Base-by-base conservation (phyloP, 2,888 invertebrate genomes). In the Leptothorax acervorum region DNA sequence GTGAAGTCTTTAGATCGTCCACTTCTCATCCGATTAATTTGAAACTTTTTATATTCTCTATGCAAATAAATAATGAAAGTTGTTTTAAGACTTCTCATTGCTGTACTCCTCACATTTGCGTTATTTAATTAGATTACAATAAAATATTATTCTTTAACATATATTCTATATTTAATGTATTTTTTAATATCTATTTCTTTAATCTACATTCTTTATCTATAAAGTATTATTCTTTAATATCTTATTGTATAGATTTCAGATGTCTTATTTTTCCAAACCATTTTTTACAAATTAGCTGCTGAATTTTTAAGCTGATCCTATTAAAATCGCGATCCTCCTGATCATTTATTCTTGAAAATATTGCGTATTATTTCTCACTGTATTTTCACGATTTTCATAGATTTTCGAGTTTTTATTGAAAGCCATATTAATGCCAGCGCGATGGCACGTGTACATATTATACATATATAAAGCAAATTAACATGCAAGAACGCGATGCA, bases 401-500 rank as follows among this genome's bases (percentile, higher is more conserved):
- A 71, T 28, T 51, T 75, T 53, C 11, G 5, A 39, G 3, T 1
- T 42, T 60, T 53, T 53, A 15, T 12, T 53, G 63, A 9, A 45
- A 68, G 15, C 8, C 8, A 42, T 55, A 55, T 51, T 66, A 55
- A 76, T 42, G 68, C 39, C 70, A 70, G 35, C 4, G 8, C 6
- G 12, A 55, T 31, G 45, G 48, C 79, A 39, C 51, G 35, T 78
- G 82, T 76, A 78, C 39, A 83, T 66, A 65, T 55, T 55, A 78
- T 66, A 82, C 23, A 82, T 55, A 78, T 68, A 65, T 28, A 76
- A 60, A 83, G 60, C 66, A 82, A 2, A 68, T 74, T 70, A 60
- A 81, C 18, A 62, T 42, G 18, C 45, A 62, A 62, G 79, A 86
- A 90, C 71, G 90, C 90, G 90, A 90, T 90, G 90, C 89, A 90